Evolutionary conservation across 1,140 invertebrate species (phyloP).

Genomic region (Drosophila tsacasi): DNA sequence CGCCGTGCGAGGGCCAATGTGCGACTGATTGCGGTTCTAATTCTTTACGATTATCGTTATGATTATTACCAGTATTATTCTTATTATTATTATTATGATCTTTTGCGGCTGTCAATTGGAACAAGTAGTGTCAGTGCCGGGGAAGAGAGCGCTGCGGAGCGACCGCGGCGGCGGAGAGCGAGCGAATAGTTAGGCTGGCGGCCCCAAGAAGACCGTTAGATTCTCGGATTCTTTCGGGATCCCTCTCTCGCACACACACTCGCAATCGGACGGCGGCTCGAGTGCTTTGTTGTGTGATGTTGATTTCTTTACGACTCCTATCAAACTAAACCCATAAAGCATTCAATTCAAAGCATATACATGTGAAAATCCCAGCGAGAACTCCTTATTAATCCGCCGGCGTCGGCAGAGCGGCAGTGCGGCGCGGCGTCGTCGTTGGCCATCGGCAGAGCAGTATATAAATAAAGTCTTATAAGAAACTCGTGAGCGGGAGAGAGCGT

Average conservation of each 20-base stretch:
- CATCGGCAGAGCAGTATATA: conserved; percentile 40
- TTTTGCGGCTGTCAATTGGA: conserved; percentile 72
- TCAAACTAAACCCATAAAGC: conserved; percentile 86
- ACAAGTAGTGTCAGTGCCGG: conserved; percentile 23
- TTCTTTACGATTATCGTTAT: conserved; percentile 84
- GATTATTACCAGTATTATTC: conserved; percentile 82
- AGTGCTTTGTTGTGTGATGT: conserved; percentile 84
- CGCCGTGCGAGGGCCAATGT: conserved; percentile 54
- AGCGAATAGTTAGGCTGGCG: conserved; percentile 31
- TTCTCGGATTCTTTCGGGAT: conserved; percentile 20
- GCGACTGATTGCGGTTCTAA: conserved; percentile 64
- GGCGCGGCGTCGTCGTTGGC: conserved; percentile 22
- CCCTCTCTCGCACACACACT: conserved; percentile 45
- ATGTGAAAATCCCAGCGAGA: conserved; percentile 85
- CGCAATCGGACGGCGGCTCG: conserved; percentile 49
- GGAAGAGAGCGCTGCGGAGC: conserved; percentile 26
- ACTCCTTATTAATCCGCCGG: conserved; percentile 83
- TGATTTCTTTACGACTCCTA: conserved; percentile 86
- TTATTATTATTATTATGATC: conserved; percentile 76
- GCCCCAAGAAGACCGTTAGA: conserved; percentile 39
- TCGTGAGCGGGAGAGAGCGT: conserved; percentile 42
- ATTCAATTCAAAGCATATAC: conserved; percentile 85
- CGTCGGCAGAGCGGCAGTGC: conserved; percentile 33
- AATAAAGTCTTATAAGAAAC: conserved; percentile 52
- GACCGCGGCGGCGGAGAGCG: conserved; percentile 44